phyloP scores from a whole-genome alignment of 2,113 vertebrate species.

The Sylvia atricapilla region DNA sequence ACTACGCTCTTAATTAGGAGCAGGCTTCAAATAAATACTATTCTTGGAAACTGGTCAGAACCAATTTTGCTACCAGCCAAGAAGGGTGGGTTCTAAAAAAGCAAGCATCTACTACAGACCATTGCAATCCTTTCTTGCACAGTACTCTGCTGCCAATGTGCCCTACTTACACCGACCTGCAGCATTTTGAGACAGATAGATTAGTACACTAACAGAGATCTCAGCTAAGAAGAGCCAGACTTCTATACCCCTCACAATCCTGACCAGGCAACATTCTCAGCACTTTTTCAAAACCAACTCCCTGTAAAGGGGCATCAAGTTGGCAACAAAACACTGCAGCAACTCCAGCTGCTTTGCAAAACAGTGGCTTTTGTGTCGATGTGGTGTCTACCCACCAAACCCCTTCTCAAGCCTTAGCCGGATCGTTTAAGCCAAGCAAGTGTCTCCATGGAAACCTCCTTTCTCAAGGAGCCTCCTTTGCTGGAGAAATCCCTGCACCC shows the following conservation, averaged over 20 bases:
- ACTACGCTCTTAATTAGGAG: not conserved
- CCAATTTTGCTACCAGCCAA: not conserved
- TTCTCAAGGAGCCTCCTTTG: not conserved
- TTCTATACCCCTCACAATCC: not conserved
- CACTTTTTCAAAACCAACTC: not conserved
- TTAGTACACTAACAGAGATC: not conserved
- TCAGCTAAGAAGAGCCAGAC: not conserved
- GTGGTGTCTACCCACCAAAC: not conserved
- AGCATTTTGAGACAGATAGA: not conserved
- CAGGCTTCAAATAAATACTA: not conserved
- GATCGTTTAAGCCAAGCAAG: not conserved
- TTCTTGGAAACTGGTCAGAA: not conserved
- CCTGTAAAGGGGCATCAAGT: not conserved
- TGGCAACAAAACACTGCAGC: not conserved
- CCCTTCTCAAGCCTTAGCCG: not conserved
- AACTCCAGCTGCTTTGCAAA: not conserved
- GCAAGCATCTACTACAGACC: not conserved
- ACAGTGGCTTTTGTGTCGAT: not conserved
- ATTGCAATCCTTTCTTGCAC: not conserved
- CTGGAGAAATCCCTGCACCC: not conserved
- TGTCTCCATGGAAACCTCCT: slow-evolving; percentile 49
- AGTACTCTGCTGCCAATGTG: not conserved
- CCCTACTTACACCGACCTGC: not conserved
- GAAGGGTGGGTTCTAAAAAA: not conserved
- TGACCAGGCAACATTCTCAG: not conserved